A percentile compares a stretch with the other conserved stretches of the same genome.
phyloP scores from a whole-genome alignment of 2,797 vertebrate species.

The Acanthopagrus latus region DNA sequence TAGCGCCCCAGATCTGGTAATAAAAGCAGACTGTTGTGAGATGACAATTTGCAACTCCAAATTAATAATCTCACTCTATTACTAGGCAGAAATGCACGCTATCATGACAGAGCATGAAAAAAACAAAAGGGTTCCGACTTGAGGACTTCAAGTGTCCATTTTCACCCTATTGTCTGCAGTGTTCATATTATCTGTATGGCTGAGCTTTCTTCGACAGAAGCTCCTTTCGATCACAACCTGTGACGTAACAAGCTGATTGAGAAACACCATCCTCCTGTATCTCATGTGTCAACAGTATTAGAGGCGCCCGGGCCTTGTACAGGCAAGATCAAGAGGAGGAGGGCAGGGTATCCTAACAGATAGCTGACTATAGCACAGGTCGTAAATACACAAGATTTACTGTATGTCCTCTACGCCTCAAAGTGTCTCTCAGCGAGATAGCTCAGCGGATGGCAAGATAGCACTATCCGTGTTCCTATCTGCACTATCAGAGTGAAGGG shows the following conservation, averaged over 20 bases:
- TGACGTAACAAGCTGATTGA: constrained; percentile 55
- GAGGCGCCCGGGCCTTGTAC: constrained; percentile 56
- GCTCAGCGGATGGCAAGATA: constrained; percentile 71
- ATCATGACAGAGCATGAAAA: constrained; percentile 23
- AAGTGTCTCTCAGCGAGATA: constrained; percentile 76
- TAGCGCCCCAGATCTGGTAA: constrained; percentile 49
- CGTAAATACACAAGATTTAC: constrained; percentile 82
- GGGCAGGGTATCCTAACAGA: constrained; percentile 78
- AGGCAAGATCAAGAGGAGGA: constrained; percentile 70
- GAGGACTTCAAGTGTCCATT: constrained; percentile 38
- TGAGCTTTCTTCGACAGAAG: constrained; percentile 11
- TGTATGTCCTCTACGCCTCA: constrained; percentile 72
- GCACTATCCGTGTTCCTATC: constrained; percentile 62
- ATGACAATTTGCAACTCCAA: constrained; percentile 65
- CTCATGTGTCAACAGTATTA: constrained; percentile 55
- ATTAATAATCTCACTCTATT: constrained; percentile 62
- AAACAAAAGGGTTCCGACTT: constrained; percentile 21
- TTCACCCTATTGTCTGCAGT: constrained; percentile 40
- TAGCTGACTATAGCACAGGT: constrained; percentile 84
- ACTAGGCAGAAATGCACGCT: constrained; percentile 25
- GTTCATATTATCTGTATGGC: constrained; percentile 6
- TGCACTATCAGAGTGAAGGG: constrained; percentile 42
- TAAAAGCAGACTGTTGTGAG: constrained; percentile 54
- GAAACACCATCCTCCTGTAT: constrained; percentile 49
- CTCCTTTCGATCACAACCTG: constrained; percentile 4